Percentiles rank a stretch among this genome's conserved stretches.
Evolutionary conservation across 2,113 vertebrate genomes (phyloP).

Genomic region (Phaethon lepturus): DNA sequence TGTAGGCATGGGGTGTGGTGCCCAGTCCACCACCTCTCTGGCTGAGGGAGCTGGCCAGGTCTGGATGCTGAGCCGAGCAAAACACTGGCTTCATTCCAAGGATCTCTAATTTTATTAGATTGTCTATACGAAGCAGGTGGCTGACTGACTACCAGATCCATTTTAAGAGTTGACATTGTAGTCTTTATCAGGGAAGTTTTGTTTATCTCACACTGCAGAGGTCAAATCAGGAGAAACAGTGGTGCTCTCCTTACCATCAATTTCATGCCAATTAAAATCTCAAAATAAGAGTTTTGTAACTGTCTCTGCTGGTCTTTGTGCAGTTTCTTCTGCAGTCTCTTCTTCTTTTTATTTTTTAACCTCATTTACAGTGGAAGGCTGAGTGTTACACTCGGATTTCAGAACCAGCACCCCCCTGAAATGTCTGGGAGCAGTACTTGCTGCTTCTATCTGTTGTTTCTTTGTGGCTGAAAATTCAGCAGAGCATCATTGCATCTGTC

Average conservation of each 20-base stretch:
- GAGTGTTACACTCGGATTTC: neutral
- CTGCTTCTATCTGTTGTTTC: neutral
- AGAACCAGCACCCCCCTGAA: neutral
- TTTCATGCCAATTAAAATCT: conserved; percentile 18
- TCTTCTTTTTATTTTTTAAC: neutral
- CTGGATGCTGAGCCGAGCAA: neutral
- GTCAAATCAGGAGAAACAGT: neutral
- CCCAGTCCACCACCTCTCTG: accelerated
- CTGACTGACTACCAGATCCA: neutral
- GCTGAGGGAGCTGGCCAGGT: neutral
- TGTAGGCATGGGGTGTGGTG: accelerated
- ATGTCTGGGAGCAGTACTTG: neutral
- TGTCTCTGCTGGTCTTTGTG: neutral
- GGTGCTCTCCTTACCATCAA: neutral
- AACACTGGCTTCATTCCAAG: neutral
- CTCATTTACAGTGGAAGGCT: neutral
- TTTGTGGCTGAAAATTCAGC: neutral
- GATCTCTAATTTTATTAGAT: neutral
- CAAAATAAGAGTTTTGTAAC: neutral
- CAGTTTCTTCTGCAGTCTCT: neutral
- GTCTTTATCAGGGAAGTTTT: neutral
- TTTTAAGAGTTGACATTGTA: neutral
- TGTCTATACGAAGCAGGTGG: neutral
- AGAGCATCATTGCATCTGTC: neutral
- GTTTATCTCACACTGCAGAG: neutral